Evolutionary conservation across 2,797 vertebrate species (phyloP).

Genomic region (Hybognathus amarus): DNA sequence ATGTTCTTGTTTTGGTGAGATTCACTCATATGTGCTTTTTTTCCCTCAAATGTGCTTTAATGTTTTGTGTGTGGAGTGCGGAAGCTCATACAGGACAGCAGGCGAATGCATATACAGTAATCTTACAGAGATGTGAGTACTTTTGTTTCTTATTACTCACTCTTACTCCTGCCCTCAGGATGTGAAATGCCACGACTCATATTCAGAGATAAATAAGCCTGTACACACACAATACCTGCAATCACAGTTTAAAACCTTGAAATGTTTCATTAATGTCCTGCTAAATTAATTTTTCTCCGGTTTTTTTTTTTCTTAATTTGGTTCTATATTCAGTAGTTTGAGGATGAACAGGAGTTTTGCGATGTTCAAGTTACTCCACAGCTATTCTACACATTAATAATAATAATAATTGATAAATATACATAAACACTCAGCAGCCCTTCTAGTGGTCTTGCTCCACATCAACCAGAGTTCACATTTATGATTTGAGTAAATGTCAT

Average conservation of each 20-base stretch:
- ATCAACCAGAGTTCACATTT: not conserved
- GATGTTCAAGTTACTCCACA: conserved; percentile 24
- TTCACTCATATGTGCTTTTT: conserved; percentile 6
- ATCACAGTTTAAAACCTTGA: not conserved
- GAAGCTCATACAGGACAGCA: not conserved
- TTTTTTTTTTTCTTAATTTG: not conserved
- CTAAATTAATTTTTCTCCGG: no score
- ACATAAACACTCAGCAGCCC: conserved; percentile 36
- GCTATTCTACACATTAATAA: conserved; percentile 29
- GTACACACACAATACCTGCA: conserved; percentile 9
- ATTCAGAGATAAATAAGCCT: not conserved
- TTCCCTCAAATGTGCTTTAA: not conserved
- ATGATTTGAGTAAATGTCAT: not conserved
- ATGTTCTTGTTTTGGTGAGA: not conserved
- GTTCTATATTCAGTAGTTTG: not conserved
- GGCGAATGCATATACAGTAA: not conserved
- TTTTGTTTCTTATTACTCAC: not conserved
- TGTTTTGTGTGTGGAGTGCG: no score
- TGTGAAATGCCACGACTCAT: not conserved
- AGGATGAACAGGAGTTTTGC: conserved; percentile 15
- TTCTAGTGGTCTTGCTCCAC: conserved; percentile 11
- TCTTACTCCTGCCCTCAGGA: not conserved
- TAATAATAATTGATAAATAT: conserved; percentile 9
- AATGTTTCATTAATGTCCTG: not conserved
- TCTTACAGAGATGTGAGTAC: not conserved